These are phyloP conservation scores for Temnopleurus reevesii DNA, from an alignment of 53 echinoderm and acorn worm species.

Conservation along the genomic window DNA sequence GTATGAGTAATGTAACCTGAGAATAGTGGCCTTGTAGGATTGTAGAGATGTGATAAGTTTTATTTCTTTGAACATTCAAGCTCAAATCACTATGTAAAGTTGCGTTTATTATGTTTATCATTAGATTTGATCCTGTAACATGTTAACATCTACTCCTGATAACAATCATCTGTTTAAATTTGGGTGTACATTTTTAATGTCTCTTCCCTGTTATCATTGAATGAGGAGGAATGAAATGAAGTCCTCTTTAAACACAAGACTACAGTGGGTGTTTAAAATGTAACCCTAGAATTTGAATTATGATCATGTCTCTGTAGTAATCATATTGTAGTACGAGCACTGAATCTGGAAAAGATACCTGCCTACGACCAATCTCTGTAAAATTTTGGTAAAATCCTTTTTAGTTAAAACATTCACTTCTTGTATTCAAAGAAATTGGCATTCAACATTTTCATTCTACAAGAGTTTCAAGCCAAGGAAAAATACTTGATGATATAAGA, in stretches of 20 bases:
- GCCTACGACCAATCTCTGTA: not conserved
- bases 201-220: not conserved
- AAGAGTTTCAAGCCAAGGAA: too few species aligned
- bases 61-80: not conserved
- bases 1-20: not conserved
- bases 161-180: not conserved
- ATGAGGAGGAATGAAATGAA: not conserved
- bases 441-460: too few species aligned
- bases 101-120: not conserved
- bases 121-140: not conserved
- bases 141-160: not conserved
- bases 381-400: not conserved
- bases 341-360: not conserved
- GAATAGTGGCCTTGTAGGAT: not conserved
- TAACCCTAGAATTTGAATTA: not conserved
- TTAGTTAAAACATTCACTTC: not conserved
- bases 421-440: not conserved
- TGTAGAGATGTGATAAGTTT: not conserved
- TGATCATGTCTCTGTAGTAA: not conserved
- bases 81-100: not conserved
- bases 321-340: not conserved
- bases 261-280: not conserved
- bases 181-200: not conserved
- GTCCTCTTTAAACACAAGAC: not conserved
- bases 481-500: too few species aligned